Evolutionary conservation across 1,140 invertebrate species (phyloP).

Genomic region (Wiebesia pumilae): DNA sequence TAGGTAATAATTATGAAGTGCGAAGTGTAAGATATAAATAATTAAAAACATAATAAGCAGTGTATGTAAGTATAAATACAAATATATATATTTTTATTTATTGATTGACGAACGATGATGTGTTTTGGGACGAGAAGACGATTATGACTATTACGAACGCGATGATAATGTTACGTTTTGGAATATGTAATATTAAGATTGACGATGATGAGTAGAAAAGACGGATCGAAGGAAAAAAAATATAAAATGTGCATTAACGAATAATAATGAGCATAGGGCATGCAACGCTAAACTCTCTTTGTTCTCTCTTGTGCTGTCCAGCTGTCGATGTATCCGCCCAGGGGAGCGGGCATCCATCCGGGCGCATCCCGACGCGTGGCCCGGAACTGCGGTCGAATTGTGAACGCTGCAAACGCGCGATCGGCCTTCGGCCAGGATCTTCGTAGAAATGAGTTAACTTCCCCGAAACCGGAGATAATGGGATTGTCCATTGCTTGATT

Average conservation of each 20-base stretch:
- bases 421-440: not conserved
- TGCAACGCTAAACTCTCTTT: no score
- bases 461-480: not conserved
- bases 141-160: not conserved
- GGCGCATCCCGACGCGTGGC: not conserved
- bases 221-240: no score
- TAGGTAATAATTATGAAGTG: conserved; percentile 21
- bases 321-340: not conserved
- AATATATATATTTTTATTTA: no score
- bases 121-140: conserved; percentile 59
- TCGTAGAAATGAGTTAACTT: not conserved
- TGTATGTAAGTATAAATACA: conserved; percentile 43
- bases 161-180: conserved; percentile 57
- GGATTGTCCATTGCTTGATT: conserved; percentile 35
- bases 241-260: no score
- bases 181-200: conserved; percentile 49
- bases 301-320: not conserved
- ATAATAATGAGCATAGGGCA: no score
- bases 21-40: conserved; percentile 4
- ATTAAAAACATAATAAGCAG: conserved; percentile 51
- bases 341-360: not conserved
- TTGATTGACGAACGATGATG: not conserved
- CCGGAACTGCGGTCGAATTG: not conserved
- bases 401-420: not conserved
- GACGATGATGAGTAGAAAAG: no score